Percentiles rank a stretch among this genome's conserved stretches.
These are phyloP conservation scores for Philopedon plagiatum DNA, from an alignment of 2,888 invertebrate genomes.

Conservation along the genomic window DNA sequence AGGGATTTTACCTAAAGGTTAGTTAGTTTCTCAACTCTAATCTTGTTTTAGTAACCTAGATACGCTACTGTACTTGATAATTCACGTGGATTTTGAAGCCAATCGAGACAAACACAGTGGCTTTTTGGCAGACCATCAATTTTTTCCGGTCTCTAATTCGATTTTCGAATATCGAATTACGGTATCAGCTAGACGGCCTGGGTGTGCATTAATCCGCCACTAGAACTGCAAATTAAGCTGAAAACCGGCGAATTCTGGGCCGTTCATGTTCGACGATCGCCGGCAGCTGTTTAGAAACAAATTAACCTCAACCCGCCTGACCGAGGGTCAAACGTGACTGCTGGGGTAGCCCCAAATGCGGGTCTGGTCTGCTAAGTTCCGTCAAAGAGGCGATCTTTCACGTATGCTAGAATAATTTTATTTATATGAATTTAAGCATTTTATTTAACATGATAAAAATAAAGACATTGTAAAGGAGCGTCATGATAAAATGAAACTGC, in stretches of 20 bases:
- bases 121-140: conserved; percentile 16
- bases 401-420: not conserved
- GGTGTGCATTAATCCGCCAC: conserved; percentile 35
- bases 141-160: conserved; percentile 11
- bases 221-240: conserved; percentile 39
- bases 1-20: no score
- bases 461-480: no score
- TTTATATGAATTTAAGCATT: not conserved
- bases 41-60: no score
- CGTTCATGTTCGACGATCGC: conserved; percentile 29
- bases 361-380: not conserved
- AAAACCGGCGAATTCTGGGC: conserved; percentile 27
- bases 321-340: conserved; percentile 23
- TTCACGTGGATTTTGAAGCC: not conserved
- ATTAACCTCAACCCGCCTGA: conserved; percentile 29
- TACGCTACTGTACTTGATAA: not conserved
- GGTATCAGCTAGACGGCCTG: conserved; percentile 24
- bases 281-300: conserved; percentile 43
- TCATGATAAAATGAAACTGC: no score
- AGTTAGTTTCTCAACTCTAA: no score
- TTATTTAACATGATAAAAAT: not conserved
- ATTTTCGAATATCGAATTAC: conserved; percentile 31
- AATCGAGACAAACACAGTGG: not conserved
- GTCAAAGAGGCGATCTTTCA: conserved; percentile 3
- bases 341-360: not conserved